A percentile compares a stretch with the other conserved stretches of the same genome.
Conservation (phyloP, 2,797 vertebrate genomes). For the Falco concolor region DNA sequence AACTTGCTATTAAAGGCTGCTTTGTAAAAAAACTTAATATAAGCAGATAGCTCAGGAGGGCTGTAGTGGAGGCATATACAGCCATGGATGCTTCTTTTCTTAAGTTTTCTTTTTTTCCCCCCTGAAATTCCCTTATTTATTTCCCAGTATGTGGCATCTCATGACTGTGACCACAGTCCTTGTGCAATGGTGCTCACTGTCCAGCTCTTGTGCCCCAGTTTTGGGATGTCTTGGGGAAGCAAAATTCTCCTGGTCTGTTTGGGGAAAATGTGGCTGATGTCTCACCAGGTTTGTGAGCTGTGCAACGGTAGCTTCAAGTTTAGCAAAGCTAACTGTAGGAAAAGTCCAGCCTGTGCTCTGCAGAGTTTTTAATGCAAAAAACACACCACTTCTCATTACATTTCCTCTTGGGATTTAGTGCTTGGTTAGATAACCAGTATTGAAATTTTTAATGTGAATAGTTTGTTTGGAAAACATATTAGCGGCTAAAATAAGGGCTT, state of each 20-base stretch:
- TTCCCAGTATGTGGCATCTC: neutral
- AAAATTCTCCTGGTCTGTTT: neutral
- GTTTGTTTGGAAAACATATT: neutral
- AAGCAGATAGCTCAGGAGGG: neutral
- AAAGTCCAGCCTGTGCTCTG: neutral
- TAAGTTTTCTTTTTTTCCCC: neutral
- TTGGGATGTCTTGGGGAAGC: neutral
- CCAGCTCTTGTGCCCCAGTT: accelerated
- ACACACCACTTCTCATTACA: neutral
- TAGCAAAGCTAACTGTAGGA: neutral
- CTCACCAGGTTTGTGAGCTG: accelerated
- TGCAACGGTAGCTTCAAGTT: neutral
- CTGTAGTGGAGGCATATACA: neutral
- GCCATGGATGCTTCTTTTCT: neutral
- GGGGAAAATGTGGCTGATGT: neutral
- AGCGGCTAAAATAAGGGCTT: neutral
- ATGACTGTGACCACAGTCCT: too few relatives aligned
- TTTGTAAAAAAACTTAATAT: neutral
- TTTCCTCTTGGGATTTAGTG: neutral
- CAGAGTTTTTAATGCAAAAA: neutral
- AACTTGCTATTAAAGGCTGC: neutral
- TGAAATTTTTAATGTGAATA: neutral
- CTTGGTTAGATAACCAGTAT: neutral
- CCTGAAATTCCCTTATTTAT: neutral
- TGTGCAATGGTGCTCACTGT: accelerated